Evolutionary conservation across 2,797 vertebrate species (phyloP), one percentile per base, ranked within the genome.

Genomic region (Erithacus rubecula): DNA sequence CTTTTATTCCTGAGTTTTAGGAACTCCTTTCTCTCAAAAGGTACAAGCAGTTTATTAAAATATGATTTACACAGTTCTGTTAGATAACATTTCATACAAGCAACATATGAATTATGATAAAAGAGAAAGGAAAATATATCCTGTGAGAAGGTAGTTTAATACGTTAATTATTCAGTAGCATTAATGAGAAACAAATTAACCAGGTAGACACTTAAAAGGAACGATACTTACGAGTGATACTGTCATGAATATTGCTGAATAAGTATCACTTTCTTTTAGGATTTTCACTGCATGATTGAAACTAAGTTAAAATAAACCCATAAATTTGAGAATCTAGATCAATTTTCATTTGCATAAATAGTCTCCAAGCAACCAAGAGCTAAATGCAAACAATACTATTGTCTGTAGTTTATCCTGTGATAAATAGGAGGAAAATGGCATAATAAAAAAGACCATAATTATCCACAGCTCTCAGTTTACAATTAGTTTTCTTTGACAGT

Each of bases 401-500:
- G 84, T 95, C 84, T 97, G 88, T 92, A 96, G 93, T 96, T 97
- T 95, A 90, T 92, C 94, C 93, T 96, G 59, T 98, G 96, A 98
- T 96, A 98, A 97, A 97, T 93, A 97, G 93, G 75, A 97, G 80
- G 89, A 89, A 97, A 97, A 94, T 2, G 8, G 91, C 95, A 97
- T 97, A 97, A 97, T 94, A 96, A 90, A 80, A 97, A 97, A 97
- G 93, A 77, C 95, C 95, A 87, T 98, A 97, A 97, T 98, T 98
- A 98, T 96, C 94, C 96, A 96, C 83, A 96, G 92, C 92, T 97
- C 96, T 98, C 96, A 94, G 95, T 97, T 98, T 98, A 98, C 97
- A 97, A 97, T 97, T 97, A 97, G 96, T 97, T 97, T 98, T 97
- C 95, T 96, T 96, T 98, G 97, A 98, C 97, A 98, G 96, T 97